These are phyloP conservation scores for Labrus mixtus DNA, from an alignment of 2,113 vertebrate species.

Conservation along the genomic window DNA sequence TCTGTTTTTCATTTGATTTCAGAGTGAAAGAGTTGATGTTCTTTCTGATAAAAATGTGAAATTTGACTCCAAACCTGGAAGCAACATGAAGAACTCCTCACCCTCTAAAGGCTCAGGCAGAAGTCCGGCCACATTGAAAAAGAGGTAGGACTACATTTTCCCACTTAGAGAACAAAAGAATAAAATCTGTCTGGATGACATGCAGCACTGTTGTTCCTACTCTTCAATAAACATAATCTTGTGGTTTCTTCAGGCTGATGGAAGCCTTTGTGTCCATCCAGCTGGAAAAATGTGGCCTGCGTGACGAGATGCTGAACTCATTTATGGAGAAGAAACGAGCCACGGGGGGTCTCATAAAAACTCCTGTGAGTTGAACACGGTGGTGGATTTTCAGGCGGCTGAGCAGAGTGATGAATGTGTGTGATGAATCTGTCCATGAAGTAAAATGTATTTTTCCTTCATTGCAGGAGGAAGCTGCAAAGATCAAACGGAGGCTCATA, in stretches of 20 bases:
- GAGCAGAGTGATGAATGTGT: slow-evolving; percentile 34
- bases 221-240: slow-evolving; percentile 13
- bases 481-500: slow-evolving; percentile 82
- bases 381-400: slow-evolving; percentile 1
- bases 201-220: background rate
- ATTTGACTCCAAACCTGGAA: slow-evolving; percentile 48
- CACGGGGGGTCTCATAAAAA: slow-evolving; percentile 62
- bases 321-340: slow-evolving; percentile 79
- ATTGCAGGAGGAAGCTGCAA: slow-evolving; percentile 79
- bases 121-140: background rate
- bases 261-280: slow-evolving; percentile 86
- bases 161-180: slow-evolving; percentile 4
- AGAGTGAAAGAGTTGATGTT: slow-evolving; percentile 16
- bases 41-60: slow-evolving; percentile 42
- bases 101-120: background rate
- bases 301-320: slow-evolving; percentile 79
- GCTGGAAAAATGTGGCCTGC: slow-evolving; percentile 79
- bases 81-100: background rate
- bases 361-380: slow-evolving; percentile 66
- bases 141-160: slow-evolving; percentile 36
- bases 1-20: background rate
- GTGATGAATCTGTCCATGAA: slow-evolving; percentile 12
- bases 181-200: background rate
- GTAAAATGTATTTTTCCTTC: slow-evolving; percentile 27
- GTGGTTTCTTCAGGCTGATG: slow-evolving; percentile 65